Percentiles rank a stretch among this genome's conserved stretches.
Conservation (phyloP, 2,888 invertebrate genomes). For the Drosophila peninsularis region DNA sequence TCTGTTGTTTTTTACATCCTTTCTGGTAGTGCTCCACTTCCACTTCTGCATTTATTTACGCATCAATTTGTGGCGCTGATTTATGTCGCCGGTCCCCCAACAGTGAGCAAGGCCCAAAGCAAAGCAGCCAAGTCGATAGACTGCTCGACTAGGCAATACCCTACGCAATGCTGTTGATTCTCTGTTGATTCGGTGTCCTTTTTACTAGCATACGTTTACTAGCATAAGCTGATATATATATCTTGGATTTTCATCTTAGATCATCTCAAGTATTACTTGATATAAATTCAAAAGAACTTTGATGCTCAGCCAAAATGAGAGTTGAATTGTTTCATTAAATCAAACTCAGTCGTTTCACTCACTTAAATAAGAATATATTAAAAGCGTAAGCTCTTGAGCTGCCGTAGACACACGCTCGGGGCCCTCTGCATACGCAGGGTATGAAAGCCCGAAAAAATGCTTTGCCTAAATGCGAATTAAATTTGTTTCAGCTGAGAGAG, state of each 20-base stretch:
- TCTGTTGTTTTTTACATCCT: constrained; percentile 41
- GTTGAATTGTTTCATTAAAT: background rate
- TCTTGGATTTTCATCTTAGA: too few species aligned
- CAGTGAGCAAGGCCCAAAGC: constrained; percentile 19
- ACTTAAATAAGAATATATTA: background rate
- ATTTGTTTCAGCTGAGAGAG: constrained; percentile 49
- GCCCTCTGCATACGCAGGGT: background rate
- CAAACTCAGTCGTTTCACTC: constrained; percentile 2
- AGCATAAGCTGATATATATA: too few species aligned
- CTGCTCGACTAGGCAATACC: background rate
- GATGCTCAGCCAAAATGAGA: background rate
- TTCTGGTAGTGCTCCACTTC: constrained; percentile 39
- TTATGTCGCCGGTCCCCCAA: constrained; percentile 64
- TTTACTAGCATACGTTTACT: too few species aligned
- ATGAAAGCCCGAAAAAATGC: constrained; percentile 24
- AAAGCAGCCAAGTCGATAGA: background rate
- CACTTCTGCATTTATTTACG: constrained; percentile 67
- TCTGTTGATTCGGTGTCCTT: too few species aligned
- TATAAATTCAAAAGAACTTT: background rate
- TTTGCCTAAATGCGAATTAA: constrained; percentile 75
- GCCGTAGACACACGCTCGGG: background rate
- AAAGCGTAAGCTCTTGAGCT: background rate
- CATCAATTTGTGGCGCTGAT: constrained; percentile 76
- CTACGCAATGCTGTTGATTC: too few species aligned
- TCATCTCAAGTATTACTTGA: background rate